Base-by-base conservation (phyloP, 1,140 invertebrate genomes). In the Dinoponera quadriceps region DNA sequence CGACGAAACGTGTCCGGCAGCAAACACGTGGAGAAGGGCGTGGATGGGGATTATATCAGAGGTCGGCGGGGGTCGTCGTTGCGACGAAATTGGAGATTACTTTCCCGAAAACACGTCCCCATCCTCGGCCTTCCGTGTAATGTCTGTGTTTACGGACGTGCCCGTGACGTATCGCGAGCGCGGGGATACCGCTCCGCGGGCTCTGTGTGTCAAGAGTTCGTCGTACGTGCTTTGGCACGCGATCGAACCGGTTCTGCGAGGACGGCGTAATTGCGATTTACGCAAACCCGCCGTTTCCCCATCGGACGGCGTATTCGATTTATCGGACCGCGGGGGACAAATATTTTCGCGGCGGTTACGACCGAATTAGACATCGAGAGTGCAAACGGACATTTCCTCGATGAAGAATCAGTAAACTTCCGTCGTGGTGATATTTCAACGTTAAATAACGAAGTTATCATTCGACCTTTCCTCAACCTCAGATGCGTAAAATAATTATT, bases 31-130 rank as follows among this genome's bases (percentile, higher is more conserved):
- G n/a, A n/a, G n/a, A n/a, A n/a, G n/a, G n/a, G n/a, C 2, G 68
- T 84, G 85, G 68, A 68, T 44, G 44, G n/a, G n/a, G 68, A 84
- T 88, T 84, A 72, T 49, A 72, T 55, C 74, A 27, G 55, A 14
- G 59, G 16, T 65, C 59, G 44, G 48, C 14, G 11, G 22, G 13
- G 20, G n/a, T 59, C 38, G 38, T 44, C 3, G 38, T 44, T 9
- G 38, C 3, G 38, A 44, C 11, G 38, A 66, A 65, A 65, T 78
- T 66, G 33, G 48, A 57, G 74, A 68, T 78, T 25, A 63, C 38
- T 44, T 44, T 68, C 14, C 18, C 9, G 33, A 69, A 80, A 57
- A 44, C 1, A 22, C 22, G n/a, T 33, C 33, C 1, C 18, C 18
- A 44, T 44, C 38, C 18, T 77, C 38, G 38, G 9, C 9, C 38